Evolutionary conservation across 1,140 invertebrate species (phyloP), one percentile per base, ranked within the genome.

Genomic region (Bombus pascuorum): DNA sequence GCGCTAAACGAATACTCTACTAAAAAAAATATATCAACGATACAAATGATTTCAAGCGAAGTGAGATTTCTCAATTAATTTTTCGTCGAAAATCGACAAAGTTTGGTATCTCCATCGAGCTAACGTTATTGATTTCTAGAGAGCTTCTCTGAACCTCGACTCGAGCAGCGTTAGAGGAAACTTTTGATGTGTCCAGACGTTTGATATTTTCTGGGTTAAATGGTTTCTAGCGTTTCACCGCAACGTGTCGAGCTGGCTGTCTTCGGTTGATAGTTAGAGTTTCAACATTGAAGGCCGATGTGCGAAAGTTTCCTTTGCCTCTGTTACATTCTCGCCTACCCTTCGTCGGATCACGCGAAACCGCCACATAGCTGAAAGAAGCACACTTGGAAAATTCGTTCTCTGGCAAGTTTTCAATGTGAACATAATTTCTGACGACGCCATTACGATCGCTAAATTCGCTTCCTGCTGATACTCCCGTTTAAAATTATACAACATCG

Each of bases 291-390:
- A 78, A 81, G 76, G 71, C 57, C 78, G 65, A 76, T 70, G 86
- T 37, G 76, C 44, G 47, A 87, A 82, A 89, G 73, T 88, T 87
- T 85, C 59, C 39, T 37, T 34, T 37, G 47, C 18, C 25, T 57
- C 68, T 68, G 81, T 59, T 65, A 53, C 65, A 42, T 66, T 66
- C 83, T 44, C 86, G n/a, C 47, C 53, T 18, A 44, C 32, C 83
- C 62, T 87, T 87, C 85, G 75, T 79, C 85, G 74, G 85, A 82
- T 81, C 87, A 89, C 87, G 87, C 82, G 74, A 89, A 71, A 39
- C 39, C 22, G 18, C 70, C 6, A 13, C 18, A 25, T 53, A 37
- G 4, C n/a, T 57, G 34, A 47, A 85, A 87, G 72, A 85, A 81
- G 10, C 57, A 18, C 62, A 81, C 72, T 87, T 84, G 76, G 65